Base-by-base conservation (phyloP, 1,140 invertebrate species). In the Orius insidiosus region DNA sequence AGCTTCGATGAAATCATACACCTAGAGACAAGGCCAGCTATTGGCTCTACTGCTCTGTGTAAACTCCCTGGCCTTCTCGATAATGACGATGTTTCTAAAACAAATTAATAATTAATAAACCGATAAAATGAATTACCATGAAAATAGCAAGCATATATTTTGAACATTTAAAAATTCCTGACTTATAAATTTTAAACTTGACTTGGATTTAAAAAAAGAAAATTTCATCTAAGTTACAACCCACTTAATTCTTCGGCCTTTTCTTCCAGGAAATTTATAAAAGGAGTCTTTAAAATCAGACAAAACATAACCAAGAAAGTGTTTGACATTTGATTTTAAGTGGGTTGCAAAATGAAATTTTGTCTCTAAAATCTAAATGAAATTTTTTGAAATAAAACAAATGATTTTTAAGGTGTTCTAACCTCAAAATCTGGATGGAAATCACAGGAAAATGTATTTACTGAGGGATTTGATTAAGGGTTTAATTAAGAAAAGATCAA, bases 1-100 rank as follows among this genome's bases (percentile, higher is more conserved):
- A 53, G 52, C 55, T 58, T 56, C 48, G 51, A 56, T 55, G 56
- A 56, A 58, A 47, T 56, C 56, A 58, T 58, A 55, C 56, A 58
- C 56, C 54, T 53, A 50, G 50, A 48, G 51, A 52, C 54, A 53
- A 53, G 53, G 55, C 55, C 56, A 58, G 49, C 50, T 45, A 54
- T 53, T 56, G 56, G 55, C 54, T 56, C 56, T 54, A 55, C 53
- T 46, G 47, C 53, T 50, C 47, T 52, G 45, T 55, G 51, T 51
- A 53, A 55, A 56, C 52, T 56, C 51, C 55, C 53, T 54, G 54
- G 52, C 53, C 52, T 52, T 52, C 53, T 55, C 48, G 54, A 53
- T 55, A 55, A 53, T 56, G 56, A 54, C 52, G 48, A 53, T 54
- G 53, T 56, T 57, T 56, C 56, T 57, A 50, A 8, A 55, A 52